Evolutionary conservation across 2,113 vertebrate species (phyloP), one percentile per base, ranked within the genome.

Genomic region (Gymnorhina tibicen): DNA sequence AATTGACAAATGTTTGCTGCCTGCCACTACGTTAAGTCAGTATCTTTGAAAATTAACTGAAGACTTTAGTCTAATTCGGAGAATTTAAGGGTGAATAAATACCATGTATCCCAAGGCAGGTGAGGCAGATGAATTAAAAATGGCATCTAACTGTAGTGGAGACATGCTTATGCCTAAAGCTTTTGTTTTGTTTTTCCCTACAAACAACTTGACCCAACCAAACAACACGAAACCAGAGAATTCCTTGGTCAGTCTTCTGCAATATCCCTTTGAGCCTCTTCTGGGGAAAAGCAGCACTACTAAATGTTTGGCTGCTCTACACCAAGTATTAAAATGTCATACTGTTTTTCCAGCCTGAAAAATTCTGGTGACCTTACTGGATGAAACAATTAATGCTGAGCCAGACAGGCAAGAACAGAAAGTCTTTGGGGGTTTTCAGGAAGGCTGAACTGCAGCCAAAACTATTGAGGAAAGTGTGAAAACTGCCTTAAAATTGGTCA

Each of bases 321-420:
- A 66, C 7, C 22, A 80, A 86, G 72, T 75, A 86, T 82, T 91
- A 96, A 91, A 83, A 75, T 42, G 66, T 68, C 67, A 58, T 41
- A 24, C n/a, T 93, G 41, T 67, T 90, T 91, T 84, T 85, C n/a
- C 79, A 96, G 70, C 18, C 56, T 77, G 79, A 92, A 86, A 92
- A 76, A 70, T 67, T 84, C 72, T 80, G 37, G 56, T 88, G 55
- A 80, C 85, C 47, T 92, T 84, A 77, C 28, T 67, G 52, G 35
- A 42, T 74, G 62, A 82, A 92, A 67, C n/a, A 89, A 77, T 44
- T 67, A 74, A 92, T 30, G 52, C 33, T 81, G n/a, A 93, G 35
- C 56, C 64, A 92, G 49, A 42, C 32, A 76, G 33, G 39, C 47
- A 89, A 79, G 46, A 94, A 68, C 22, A 87, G 50, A 91, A 96